Conservation (phyloP, 2,113 vertebrate genomes). For the Numenius arquata region DNA sequence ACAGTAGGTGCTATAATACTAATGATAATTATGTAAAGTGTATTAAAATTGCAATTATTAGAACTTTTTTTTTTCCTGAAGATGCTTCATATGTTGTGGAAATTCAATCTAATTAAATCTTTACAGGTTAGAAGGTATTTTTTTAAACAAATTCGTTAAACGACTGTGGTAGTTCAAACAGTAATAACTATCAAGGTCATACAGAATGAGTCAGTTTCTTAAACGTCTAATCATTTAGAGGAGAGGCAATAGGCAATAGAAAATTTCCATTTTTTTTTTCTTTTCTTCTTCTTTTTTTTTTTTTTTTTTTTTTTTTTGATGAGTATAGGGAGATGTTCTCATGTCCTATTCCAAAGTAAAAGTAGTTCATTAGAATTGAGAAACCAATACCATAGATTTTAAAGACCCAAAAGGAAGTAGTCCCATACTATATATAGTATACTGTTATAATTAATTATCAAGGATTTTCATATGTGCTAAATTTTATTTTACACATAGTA, state of each 20-base stretch:
- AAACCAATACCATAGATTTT: not conserved
- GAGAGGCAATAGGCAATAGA: not conserved
- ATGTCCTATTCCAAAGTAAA: not conserved
- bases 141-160: not conserved
- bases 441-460: not conserved
- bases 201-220: not conserved
- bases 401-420: not conserved
- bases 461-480: not conserved
- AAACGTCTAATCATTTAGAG: not conserved
- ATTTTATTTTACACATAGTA: not conserved
- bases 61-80: not conserved
- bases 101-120: not conserved
- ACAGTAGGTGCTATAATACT: not conserved
- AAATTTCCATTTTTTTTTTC: fast-evolving
- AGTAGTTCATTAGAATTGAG: not conserved
- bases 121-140: not conserved
- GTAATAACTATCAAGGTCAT: not conserved
- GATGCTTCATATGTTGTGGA: not conserved
- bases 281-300: no score
- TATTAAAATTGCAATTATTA: not conserved
- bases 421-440: no score
- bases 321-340: not conserved
- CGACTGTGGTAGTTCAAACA: not conserved
- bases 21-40: not conserved
- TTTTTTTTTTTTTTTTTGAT: not conserved